Conservation (phyloP, 2,888 invertebrate species). For the Drosophila algonquin region DNA sequence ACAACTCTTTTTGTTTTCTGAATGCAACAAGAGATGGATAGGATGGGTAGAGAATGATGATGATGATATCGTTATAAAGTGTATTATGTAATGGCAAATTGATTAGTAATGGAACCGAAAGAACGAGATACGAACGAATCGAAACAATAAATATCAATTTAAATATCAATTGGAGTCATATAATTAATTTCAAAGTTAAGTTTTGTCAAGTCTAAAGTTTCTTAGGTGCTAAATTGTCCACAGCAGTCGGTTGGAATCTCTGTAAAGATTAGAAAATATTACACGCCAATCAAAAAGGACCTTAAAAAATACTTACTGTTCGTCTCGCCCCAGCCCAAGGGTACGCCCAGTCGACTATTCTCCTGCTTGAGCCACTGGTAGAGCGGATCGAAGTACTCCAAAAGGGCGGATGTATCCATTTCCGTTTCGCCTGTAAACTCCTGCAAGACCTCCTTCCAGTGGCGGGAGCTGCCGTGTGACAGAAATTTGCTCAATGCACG, state of each 20-base stretch:
- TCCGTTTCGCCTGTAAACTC: slow-evolving; percentile 90
- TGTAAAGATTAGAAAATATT: slow-evolving; percentile 46
- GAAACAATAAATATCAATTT: slow-evolving; percentile 73
- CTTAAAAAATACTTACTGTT: slow-evolving; percentile 71
- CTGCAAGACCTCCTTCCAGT: slow-evolving; percentile 92
- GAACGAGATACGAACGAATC: slow-evolving; percentile 54
- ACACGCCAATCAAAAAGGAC: neutral
- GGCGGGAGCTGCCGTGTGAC: slow-evolving; percentile 88
- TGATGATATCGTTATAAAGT: slow-evolving; percentile 52
- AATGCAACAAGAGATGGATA: slow-evolving; percentile 1
- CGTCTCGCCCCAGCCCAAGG: slow-evolving; percentile 86
- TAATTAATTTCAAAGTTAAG: slow-evolving; percentile 19
- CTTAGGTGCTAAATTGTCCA: slow-evolving; percentile 62
- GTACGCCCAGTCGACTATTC: slow-evolving; percentile 88
- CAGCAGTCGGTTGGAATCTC: slow-evolving; percentile 72
- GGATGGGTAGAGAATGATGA: slow-evolving; percentile 7
- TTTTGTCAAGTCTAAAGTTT: slow-evolving; percentile 6
- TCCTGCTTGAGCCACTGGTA: slow-evolving; percentile 89
- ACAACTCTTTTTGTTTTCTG: slow-evolving; percentile 19
- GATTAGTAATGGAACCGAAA: slow-evolving; percentile 39
- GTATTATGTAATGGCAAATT: slow-evolving; percentile 61
- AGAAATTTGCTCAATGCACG: slow-evolving; percentile 88
- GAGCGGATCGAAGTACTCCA: slow-evolving; percentile 92
- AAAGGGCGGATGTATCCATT: slow-evolving; percentile 90
- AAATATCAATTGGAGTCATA: slow-evolving; percentile 48